Base-by-base conservation (phyloP, 1,140 invertebrate genomes). In the Leptinotarsa lineolata region DNA sequence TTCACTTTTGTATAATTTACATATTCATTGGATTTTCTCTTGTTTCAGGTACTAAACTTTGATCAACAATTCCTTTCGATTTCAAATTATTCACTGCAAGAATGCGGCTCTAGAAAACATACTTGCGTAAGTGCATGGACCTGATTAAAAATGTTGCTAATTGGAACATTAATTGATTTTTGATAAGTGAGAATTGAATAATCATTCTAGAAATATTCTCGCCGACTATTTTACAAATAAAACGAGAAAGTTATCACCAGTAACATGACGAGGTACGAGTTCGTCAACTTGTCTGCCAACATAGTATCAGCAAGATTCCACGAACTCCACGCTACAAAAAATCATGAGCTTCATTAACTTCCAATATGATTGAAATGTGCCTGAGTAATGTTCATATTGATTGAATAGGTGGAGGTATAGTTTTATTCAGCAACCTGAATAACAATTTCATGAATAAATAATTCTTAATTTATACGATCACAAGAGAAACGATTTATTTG, bases 71-170 rank as follows among this genome's bases (percentile, higher is more conserved):
- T 54, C 16, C 48, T 54, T 54, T 54, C n/a, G 48, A 54, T n/a
- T 54, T 54, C 48, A 18, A 54, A 54, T 54, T 18, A 18, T 54
- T 8, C 48, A 18, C 5, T 16, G 15, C 15, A 54, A n/a, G 48
- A 54, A 54, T 54, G 48, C n/a, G 48, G 48, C n/a, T 54, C n/a
- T 54, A 8, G 12, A 54, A 54, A 54, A 54, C 15, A 54, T 18
- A 15, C 48, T 54, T 54, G 48, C n/a, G 48, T 54, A 54, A 54
- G 48, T 54, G n/a, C n/a, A 18, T 54, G n/a, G 48, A 54, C 48
- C 16, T 54, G 15, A 54, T 16, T 54, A n/a, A 54, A 54, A 54
- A 54, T 16, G n/a, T n/a, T 54, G 48, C 48, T 54, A 54, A 54
- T 54, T 54, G 48, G 16, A 54, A 54, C 1, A n/a, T 54, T 54